Conservation (phyloP, 64 coral and sea anemone genomes). For the Montipora efflorescens region DNA sequence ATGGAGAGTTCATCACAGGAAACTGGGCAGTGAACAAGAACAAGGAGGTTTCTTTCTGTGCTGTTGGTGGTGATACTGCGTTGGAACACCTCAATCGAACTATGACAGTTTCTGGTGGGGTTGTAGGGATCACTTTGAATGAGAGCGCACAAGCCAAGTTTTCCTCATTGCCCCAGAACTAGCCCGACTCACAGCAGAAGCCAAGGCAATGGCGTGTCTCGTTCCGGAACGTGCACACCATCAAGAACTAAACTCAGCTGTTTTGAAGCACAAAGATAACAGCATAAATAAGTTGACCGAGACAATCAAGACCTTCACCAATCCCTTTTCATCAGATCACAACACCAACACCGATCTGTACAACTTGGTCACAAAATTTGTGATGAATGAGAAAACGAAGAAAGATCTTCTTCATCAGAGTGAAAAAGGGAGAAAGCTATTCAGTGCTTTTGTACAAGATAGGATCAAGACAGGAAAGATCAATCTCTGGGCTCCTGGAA, state of each 20-base stretch:
- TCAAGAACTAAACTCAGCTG: background rate
- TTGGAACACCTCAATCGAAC: too few relatives aligned
- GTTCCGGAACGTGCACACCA: conserved; percentile 3
- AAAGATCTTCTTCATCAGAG: conserved; percentile 13
- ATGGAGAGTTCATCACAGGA: too few relatives aligned
- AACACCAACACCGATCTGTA: conserved; percentile 12
- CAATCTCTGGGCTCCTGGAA: conserved; percentile 39
- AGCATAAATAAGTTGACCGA: conserved; percentile 11
- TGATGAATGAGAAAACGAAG: conserved; percentile 7
- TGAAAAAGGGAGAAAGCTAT: background rate
- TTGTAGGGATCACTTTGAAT: too few relatives aligned
- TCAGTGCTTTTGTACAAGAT: background rate
- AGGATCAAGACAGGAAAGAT: conserved; percentile 18
- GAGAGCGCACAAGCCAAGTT: too few relatives aligned
- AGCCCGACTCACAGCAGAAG: too few relatives aligned
- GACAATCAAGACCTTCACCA: conserved; percentile 50
- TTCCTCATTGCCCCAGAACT: too few relatives aligned
- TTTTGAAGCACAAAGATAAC: conserved; percentile 11
- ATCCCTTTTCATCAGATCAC: conserved; percentile 35
- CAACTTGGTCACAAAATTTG: conserved; percentile 37
- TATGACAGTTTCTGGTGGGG: too few relatives aligned
- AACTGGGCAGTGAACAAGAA: too few relatives aligned
- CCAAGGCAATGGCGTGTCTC: background rate
- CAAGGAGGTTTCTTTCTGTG: too few relatives aligned
- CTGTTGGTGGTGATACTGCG: too few relatives aligned